A percentile compares a stretch with the other conserved stretches of the same genome.
phyloP scores from a whole-genome alignment of 2,888 invertebrate genomes.

The Leucophenga maculata region DNA sequence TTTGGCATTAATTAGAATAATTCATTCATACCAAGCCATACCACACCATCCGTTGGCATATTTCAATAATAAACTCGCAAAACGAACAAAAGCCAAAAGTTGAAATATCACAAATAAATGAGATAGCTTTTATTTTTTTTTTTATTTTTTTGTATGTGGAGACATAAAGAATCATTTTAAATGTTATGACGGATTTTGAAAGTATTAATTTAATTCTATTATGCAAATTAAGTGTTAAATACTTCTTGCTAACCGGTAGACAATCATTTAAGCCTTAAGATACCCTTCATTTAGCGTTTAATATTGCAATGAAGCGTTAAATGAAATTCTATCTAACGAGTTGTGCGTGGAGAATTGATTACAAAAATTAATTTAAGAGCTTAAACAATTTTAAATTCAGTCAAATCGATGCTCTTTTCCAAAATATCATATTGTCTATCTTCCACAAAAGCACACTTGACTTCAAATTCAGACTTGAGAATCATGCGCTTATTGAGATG shows the following conservation, averaged over 20 bases:
- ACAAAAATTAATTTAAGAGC: too few species aligned
- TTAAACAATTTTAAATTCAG: too few species aligned
- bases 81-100: neutral
- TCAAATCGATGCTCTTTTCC: too few species aligned
- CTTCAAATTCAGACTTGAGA: too few species aligned
- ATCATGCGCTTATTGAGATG: too few species aligned
- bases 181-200: constrained; percentile 38
- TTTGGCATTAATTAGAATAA: constrained; percentile 62
- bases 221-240: constrained; percentile 32
- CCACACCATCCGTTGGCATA: neutral
- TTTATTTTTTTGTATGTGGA: neutral
- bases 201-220: constrained; percentile 34
- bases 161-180: constrained; percentile 16
- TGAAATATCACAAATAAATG: neutral
- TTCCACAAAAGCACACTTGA: too few species aligned
- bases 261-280: neutral
- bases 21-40: constrained; percentile 33
- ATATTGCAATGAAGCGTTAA: constrained; percentile 21
- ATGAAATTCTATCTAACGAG: too few species aligned
- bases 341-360: too few species aligned
- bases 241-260: constrained; percentile 10
- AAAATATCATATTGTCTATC: too few species aligned
- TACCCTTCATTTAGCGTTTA: constrained; percentile 47
- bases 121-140: too few species aligned
- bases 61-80: neutral